Percentiles rank a stretch among this genome's conserved stretches.
These are phyloP conservation scores for Enteromius unitaeniatus DNA, from an alignment of 2,797 vertebrate species.

Conservation along the genomic window DNA sequence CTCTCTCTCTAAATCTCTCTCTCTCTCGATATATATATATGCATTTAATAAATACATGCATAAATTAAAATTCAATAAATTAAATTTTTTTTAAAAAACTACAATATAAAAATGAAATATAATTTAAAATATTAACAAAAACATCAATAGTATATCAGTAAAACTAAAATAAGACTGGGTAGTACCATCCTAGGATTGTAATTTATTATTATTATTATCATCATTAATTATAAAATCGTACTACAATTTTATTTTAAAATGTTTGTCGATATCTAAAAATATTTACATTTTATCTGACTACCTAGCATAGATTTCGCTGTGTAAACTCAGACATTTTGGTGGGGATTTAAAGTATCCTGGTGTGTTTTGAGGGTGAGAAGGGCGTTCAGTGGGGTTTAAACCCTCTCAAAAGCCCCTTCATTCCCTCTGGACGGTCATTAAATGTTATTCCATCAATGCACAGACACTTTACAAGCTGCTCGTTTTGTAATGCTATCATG, in stretches of 20 bases:
- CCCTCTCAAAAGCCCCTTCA: constrained; percentile 80
- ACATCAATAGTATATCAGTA: not conserved
- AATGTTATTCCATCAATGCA: constrained; percentile 87
- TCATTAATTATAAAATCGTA: not conserved
- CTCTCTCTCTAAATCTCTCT: no score
- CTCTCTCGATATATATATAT: no score
- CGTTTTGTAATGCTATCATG: constrained; percentile 87
- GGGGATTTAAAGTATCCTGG: constrained; percentile 8
- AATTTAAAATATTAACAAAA: not conserved
- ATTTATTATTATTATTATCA: not conserved
- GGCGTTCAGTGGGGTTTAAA: constrained; percentile 85
- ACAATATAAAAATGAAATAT: not conserved
- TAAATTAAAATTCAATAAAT: no score
- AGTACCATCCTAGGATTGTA: no score
- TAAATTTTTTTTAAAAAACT: not conserved
- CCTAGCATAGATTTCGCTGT: not conserved
- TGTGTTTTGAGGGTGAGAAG: constrained; percentile 72
- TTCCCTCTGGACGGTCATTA: constrained; percentile 84
- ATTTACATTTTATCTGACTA: not conserved
- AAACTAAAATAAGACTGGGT: not conserved
- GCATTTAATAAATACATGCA: no score
- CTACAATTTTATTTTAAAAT: not conserved
- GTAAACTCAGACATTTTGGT: not conserved
- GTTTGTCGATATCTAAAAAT: not conserved
- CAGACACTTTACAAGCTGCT: constrained; percentile 92